Conservation (phyloP, 2,888 invertebrate species). For the Drosophila mimica region DNA sequence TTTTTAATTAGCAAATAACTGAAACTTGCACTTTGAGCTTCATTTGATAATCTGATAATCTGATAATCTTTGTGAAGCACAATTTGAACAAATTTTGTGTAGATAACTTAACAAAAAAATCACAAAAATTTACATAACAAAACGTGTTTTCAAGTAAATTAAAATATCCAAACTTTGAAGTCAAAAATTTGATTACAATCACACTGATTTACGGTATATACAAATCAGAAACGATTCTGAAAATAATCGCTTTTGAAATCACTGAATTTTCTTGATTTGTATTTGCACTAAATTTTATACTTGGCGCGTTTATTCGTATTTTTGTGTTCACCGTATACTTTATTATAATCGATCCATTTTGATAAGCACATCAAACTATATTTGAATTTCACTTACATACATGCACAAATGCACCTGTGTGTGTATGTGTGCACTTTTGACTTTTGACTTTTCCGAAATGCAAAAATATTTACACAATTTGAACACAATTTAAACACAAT, state of each 20-base stretch:
- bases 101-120: background rate
- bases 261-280: constrained; percentile 3
- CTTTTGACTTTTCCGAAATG: background rate
- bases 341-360: background rate
- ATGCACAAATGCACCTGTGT: background rate
- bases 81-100: background rate
- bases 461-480: background rate
- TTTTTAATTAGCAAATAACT: background rate
- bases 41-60: background rate
- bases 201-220: background rate
- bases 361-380: background rate
- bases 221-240: background rate
- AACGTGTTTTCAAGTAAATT: constrained; percentile 6
- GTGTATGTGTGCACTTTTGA: background rate
- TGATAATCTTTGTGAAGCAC: background rate
- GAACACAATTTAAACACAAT: background rate
- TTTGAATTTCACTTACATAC: background rate
- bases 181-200: background rate
- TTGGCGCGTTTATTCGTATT: background rate
- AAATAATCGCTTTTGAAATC: constrained; percentile 17
- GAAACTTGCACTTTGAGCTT: constrained; percentile 1
- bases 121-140: background rate
- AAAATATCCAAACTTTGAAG: background rate
- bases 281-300: background rate
- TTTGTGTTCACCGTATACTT: constrained; percentile 2